Conservation (phyloP, 1,140 invertebrate species). For the Phymorhynchus buccinoides region DNA sequence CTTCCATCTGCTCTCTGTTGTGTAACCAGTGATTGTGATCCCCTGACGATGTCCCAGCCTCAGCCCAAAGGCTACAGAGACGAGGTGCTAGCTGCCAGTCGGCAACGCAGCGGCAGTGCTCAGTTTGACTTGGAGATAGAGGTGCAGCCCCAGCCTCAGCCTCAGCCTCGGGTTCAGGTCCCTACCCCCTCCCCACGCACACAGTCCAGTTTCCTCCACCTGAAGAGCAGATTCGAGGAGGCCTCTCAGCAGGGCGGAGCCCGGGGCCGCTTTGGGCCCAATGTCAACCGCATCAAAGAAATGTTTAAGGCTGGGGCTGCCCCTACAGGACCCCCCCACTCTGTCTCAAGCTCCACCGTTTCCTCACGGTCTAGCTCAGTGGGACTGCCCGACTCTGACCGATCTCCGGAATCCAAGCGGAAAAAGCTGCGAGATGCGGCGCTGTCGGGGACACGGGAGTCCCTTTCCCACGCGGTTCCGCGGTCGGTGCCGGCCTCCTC, state of each 20-base stretch:
- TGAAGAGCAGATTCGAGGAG: slow-evolving; percentile 46
- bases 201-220: slow-evolving; percentile 32
- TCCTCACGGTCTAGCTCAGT: neutral
- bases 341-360: neutral
- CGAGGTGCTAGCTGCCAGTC: slow-evolving; percentile 56
- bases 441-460: slow-evolving; percentile 18
- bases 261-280: slow-evolving; percentile 49
- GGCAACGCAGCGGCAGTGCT: slow-evolving; percentile 55
- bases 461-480: neutral
- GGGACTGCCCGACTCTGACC: slow-evolving; percentile 36
- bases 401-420: slow-evolving; percentile 55
- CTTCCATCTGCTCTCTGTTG: neutral
- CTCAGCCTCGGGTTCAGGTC: slow-evolving; percentile 5
- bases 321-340: slow-evolving; percentile 11
- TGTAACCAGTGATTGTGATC: neutral
- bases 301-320: slow-evolving; percentile 52
- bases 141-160: neutral
- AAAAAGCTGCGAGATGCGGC: slow-evolving; percentile 47
- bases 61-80: slow-evolving; percentile 40
- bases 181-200: neutral
- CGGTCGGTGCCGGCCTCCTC: neutral
- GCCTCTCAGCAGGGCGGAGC: neutral
- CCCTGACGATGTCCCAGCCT: slow-evolving; percentile 36
- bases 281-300: slow-evolving; percentile 62
- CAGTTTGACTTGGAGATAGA: slow-evolving; percentile 31